A percentile compares a stretch with the other conserved stretches of the same genome.
These are phyloP conservation scores for Drosophila tropicalis DNA, from an alignment of 1,140 invertebrate species.

Conservation along the genomic window DNA sequence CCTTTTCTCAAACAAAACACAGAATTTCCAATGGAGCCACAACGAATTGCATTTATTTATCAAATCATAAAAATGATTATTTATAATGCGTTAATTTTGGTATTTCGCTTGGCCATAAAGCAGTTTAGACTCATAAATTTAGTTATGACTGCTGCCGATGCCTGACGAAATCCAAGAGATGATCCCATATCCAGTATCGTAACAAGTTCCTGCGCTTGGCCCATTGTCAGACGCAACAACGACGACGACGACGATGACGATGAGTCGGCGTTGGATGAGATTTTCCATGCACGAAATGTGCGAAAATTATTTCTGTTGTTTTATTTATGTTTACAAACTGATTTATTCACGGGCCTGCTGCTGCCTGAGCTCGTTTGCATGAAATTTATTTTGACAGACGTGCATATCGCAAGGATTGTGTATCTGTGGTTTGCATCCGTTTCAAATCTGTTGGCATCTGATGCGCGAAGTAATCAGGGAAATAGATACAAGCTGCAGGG, in stretches of 20 bases:
- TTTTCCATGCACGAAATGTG: constrained; percentile 57
- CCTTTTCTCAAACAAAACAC: not conserved
- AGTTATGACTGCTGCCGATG: constrained; percentile 11
- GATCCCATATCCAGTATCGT: not conserved
- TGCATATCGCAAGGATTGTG: constrained; percentile 44
- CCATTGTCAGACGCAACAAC: constrained; percentile 41
- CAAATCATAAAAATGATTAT: constrained; percentile 73
- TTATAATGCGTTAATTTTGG: constrained; percentile 62
- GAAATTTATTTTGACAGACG: constrained; percentile 73
- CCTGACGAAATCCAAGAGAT: constrained; percentile 46
- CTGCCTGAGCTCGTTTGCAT: constrained; percentile 44
- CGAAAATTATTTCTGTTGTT: constrained; percentile 67
- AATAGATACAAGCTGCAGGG: not conserved
- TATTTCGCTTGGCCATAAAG: constrained; percentile 50
- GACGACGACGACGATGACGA: constrained; percentile 11
- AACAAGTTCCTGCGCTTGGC: constrained; percentile 8
- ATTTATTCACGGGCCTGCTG: constrained; percentile 54
- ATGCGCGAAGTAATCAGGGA: constrained; percentile 26
- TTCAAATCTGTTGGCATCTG: constrained; percentile 54
- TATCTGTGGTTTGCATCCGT: constrained; percentile 51
- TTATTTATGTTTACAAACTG: constrained; percentile 76
- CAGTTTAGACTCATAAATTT: constrained; percentile 62
- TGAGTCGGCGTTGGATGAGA: constrained; percentile 31
- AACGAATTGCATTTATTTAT: constrained; percentile 51
- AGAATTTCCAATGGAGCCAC: not conserved